Evolutionary conservation across 2,113 vertebrate species (phyloP).

Genomic region (Aptenodytes forsteri): DNA sequence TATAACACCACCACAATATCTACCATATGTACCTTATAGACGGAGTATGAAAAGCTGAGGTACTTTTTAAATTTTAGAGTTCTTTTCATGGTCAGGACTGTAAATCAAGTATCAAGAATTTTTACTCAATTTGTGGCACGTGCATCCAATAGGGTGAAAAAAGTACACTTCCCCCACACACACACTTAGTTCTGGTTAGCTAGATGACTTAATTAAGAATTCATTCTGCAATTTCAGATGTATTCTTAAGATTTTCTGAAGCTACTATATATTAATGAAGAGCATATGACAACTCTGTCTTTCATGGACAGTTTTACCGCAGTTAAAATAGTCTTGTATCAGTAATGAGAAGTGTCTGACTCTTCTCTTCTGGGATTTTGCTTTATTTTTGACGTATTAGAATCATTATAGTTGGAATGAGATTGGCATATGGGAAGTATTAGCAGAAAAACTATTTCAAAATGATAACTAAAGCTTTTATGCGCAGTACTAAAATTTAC

Average conservation of each 20-base stretch:
- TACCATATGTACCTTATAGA: background rate
- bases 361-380: background rate
- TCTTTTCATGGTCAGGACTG: background rate
- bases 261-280: background rate
- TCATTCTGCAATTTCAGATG: background rate
- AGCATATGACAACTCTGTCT: background rate
- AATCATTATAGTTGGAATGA: background rate
- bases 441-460: background rate
- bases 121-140: background rate
- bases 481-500: background rate
- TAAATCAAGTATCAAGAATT: background rate
- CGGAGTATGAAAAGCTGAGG: background rate
- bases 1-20: background rate
- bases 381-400: background rate
- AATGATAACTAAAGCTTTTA: slow-evolving; percentile 4
- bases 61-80: background rate
- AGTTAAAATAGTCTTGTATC: background rate
- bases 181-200: background rate
- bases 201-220: background rate
- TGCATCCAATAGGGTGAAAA: background rate
- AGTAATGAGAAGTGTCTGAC: background rate
- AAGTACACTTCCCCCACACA: no score
- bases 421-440: background rate
- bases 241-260: background rate
- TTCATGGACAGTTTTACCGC: background rate